Conservation (phyloP, 92 coral and sea anemone genomes). For the Montipora capitata region DNA sequence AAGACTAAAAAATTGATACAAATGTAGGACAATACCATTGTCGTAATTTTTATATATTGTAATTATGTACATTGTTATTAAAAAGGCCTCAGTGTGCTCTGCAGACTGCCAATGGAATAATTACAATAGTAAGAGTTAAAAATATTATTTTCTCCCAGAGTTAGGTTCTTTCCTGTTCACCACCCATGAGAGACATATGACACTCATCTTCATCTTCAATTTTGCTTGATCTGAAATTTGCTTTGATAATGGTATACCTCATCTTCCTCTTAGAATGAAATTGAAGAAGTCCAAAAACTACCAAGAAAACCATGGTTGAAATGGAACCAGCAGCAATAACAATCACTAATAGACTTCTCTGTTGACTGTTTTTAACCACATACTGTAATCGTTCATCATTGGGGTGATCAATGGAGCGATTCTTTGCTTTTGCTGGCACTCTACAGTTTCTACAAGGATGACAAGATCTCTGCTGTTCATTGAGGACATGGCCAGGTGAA, state of each 20-base stretch:
- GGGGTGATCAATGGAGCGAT: constrained; percentile 84
- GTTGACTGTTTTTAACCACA: constrained; percentile 71
- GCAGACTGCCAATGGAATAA: no score
- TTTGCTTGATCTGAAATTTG: background rate
- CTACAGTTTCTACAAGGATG: constrained; percentile 83
- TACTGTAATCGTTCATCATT: constrained; percentile 46
- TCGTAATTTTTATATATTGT: no score
- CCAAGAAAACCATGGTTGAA: constrained; percentile 67
- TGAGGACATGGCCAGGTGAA: constrained; percentile 68
- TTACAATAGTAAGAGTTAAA: background rate
- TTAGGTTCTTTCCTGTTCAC: constrained; percentile 52
- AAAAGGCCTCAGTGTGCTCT: no score
- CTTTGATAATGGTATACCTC: constrained; percentile 39
- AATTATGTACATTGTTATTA: no score
- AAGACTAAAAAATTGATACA: no score
- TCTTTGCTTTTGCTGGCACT: constrained; percentile 44
- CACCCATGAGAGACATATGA: constrained; percentile 50
- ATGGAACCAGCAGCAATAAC: constrained; percentile 60
- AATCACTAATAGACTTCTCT: constrained; percentile 59
- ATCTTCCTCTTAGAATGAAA: constrained; percentile 61
- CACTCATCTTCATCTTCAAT: constrained; percentile 51
- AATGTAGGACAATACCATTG: no score
- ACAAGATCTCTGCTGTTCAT: constrained; percentile 76
- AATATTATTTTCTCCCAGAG: background rate
- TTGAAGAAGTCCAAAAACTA: constrained; percentile 85